Conservation (phyloP, 2,113 vertebrate genomes). For the Mustelus asterias region DNA sequence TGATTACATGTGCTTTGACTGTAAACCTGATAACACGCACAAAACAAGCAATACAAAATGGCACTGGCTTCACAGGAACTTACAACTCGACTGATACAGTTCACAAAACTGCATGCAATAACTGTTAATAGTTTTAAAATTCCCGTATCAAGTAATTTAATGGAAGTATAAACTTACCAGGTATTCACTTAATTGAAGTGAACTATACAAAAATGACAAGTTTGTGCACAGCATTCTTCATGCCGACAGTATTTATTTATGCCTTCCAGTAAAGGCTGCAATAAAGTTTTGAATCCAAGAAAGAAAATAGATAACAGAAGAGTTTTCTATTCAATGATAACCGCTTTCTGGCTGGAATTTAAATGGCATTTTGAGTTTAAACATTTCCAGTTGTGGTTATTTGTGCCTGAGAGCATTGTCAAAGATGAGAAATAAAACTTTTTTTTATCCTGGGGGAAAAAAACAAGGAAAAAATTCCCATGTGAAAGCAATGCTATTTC, state of each 20-base stretch:
- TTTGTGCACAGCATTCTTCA: background rate
- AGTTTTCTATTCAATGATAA: constrained; percentile 17
- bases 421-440: constrained; percentile 24
- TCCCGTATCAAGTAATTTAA: background rate
- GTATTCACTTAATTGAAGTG: background rate
- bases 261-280: background rate
- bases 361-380: constrained; percentile 50
- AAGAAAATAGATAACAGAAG: background rate
- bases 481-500: constrained; percentile 52
- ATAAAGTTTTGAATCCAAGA: background rate
- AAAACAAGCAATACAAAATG: background rate
- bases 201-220: background rate
- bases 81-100: background rate
- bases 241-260: constrained; percentile 15
- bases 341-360: constrained; percentile 33
- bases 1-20: background rate
- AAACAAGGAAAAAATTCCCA: constrained; percentile 49
- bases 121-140: background rate
- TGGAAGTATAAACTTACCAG: background rate
- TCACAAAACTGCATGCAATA: background rate
- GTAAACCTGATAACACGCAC: background rate
- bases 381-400: constrained; percentile 66
- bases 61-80: background rate
- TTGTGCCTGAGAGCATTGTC: constrained; percentile 57
- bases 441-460: background rate